Percentiles rank a stretch among this genome's conserved stretches.
These are phyloP conservation scores for Sylvilagus floridanus DNA, from an alignment of 2,797 vertebrate species.

Conservation along the genomic window DNA sequence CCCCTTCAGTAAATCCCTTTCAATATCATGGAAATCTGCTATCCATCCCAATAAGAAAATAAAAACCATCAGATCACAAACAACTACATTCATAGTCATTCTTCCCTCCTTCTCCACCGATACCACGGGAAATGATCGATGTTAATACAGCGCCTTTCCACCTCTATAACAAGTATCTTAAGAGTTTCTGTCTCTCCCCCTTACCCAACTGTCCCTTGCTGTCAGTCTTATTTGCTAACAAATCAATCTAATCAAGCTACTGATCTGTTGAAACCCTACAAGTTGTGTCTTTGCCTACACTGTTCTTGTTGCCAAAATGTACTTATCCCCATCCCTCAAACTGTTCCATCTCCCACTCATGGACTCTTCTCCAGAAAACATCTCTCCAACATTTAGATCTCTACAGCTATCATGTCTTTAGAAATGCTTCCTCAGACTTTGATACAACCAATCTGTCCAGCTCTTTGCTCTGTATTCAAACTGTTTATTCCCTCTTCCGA, in stretches of 20 bases:
- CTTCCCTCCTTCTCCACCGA: background rate
- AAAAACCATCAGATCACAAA: background rate
- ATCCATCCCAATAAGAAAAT: background rate
- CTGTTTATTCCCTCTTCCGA: background rate
- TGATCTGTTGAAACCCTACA: background rate
- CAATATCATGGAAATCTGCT: conserved; percentile 19
- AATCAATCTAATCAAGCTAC: background rate
- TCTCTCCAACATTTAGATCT: background rate
- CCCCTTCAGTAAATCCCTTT: background rate
- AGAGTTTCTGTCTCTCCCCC: background rate
- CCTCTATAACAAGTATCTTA: background rate
- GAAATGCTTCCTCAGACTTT: background rate
- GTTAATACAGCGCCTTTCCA: background rate
- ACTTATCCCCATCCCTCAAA: background rate
- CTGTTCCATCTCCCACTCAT: background rate
- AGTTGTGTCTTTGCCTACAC: background rate
- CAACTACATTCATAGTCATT: background rate
- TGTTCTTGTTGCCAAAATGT: background rate
- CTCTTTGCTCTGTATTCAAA: conserved; percentile 6
- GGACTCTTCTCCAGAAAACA: background rate
- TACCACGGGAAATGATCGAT: background rate
- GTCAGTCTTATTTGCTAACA: background rate
- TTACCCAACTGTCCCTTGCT: background rate
- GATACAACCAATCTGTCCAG: background rate
- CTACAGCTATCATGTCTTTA: background rate